Percentiles rank a stretch among this genome's conserved stretches.
Conservation (phyloP, 2,888 invertebrate genomes). For the Drosophila imparisetae region DNA sequence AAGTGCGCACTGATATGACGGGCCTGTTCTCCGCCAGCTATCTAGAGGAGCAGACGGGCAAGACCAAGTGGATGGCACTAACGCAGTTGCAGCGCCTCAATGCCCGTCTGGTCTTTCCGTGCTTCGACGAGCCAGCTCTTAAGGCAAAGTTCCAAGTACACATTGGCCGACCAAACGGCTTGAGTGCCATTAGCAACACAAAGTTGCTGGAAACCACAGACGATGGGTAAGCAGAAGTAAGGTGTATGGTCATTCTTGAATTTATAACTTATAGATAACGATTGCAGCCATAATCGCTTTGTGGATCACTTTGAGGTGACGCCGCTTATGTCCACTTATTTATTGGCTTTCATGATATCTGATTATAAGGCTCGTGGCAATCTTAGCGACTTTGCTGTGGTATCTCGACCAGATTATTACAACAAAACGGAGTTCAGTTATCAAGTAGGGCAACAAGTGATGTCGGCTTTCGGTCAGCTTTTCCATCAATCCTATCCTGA, state of each 20-base stretch:
- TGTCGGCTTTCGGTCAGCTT: constrained; percentile 86
- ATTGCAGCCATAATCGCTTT: constrained; percentile 55
- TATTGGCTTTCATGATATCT: constrained; percentile 92
- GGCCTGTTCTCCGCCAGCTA: constrained; percentile 78
- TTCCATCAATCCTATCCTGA: constrained; percentile 88
- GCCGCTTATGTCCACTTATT: constrained; percentile 90
- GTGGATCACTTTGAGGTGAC: constrained; percentile 83
- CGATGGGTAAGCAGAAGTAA: constrained; percentile 55
- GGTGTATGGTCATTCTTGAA: neutral
- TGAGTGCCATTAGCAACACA: constrained; percentile 81
- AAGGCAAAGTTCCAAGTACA: constrained; percentile 89
- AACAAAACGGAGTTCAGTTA: constrained; percentile 89
- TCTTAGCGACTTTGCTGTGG: constrained; percentile 85
- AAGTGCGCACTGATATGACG: constrained; percentile 84
- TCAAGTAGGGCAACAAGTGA: constrained; percentile 46
- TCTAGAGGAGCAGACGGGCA: constrained; percentile 48
- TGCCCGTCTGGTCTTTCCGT: constrained; percentile 89
- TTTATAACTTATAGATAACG: constrained; percentile 1
- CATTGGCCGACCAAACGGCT: constrained; percentile 85
- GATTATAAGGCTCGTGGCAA: constrained; percentile 83
- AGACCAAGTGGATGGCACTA: constrained; percentile 85
- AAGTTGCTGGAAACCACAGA: constrained; percentile 39
- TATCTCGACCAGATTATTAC: constrained; percentile 88
- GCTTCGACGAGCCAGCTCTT: constrained; percentile 90
- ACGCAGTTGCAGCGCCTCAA: constrained; percentile 89